A percentile compares a stretch with the other conserved stretches of the same genome.
phyloP scores from a whole-genome alignment of 2,113 vertebrate genomes.

The Synodontis membranacea region DNA sequence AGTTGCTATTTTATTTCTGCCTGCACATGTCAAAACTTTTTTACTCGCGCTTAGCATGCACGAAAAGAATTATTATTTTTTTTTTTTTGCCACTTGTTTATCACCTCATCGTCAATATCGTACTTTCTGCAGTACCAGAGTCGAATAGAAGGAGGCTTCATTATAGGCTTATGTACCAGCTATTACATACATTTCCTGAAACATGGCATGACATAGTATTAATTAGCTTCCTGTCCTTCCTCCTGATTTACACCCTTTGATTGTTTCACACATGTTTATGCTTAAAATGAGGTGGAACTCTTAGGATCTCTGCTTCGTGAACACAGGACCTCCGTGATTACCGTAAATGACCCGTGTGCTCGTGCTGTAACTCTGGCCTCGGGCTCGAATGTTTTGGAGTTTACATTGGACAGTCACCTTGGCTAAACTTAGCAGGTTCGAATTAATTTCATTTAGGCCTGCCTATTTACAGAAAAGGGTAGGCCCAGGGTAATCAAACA shows the following conservation, averaged over 20 bases:
- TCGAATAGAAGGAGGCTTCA: not conserved
- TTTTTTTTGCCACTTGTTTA: not conserved
- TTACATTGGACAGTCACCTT: slow-evolving; percentile 30
- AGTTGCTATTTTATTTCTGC: not conserved
- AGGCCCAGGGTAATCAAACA: not conserved
- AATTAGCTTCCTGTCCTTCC: too few relatives aligned
- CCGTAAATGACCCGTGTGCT: slow-evolving; percentile 29
- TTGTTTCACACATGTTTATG: not conserved
- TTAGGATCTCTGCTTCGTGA: not conserved
- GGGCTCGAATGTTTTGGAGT: slow-evolving; percentile 3
- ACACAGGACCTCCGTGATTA: not conserved
- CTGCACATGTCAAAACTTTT: slow-evolving; percentile 1
- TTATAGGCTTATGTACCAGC: not conserved
- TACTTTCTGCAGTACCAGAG: not conserved
- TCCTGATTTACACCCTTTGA: not conserved
- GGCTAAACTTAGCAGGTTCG: not conserved
- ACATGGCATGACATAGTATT: not conserved
- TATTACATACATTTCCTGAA: not conserved
- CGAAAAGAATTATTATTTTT: too few relatives aligned
- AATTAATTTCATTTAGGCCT: not conserved
- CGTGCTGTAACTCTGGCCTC: not conserved
- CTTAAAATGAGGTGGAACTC: not conserved
- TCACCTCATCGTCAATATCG: not conserved
- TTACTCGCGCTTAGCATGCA: not conserved
- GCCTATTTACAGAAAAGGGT: slow-evolving; percentile 10